Conservation (phyloP, 2,113 vertebrate genomes). For the Fulmarus glacialis region DNA sequence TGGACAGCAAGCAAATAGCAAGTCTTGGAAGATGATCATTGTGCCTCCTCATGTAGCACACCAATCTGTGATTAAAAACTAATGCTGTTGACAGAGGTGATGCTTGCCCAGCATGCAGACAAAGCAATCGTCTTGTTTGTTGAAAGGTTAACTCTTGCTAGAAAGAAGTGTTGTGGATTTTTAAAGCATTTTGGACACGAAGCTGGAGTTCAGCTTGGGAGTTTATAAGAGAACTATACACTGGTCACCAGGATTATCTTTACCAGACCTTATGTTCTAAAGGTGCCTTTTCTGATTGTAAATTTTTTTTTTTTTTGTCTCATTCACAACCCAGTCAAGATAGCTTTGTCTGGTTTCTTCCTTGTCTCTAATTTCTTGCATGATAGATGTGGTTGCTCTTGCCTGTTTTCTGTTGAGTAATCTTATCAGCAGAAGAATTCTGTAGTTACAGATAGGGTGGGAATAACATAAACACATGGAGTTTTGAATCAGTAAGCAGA, state of each 20-base stretch:
- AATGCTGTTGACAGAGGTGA: neutral
- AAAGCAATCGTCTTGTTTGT: neutral
- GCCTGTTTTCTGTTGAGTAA: conserved; percentile 7
- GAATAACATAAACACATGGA: neutral
- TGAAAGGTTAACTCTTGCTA: neutral
- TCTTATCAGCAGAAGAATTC: conserved; percentile 43
- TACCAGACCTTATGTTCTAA: neutral
- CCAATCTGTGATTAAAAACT: neutral
- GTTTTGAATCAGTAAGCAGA: neutral
- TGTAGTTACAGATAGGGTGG: conserved; percentile 23
- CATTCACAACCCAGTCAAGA: neutral
- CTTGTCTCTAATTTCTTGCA: neutral
- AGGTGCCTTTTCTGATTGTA: neutral
- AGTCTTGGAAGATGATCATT: neutral
- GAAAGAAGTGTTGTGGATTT: neutral
- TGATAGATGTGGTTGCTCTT: conserved; percentile 38
- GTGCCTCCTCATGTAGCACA: neutral
- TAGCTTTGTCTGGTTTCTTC: neutral
- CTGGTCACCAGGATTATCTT: neutral
- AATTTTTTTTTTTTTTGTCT: neutral
- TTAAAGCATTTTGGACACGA: neutral
- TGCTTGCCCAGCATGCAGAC: neutral
- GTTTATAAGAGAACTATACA: neutral
- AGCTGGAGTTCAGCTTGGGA: neutral
- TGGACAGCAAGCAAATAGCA: neutral